Evolutionary conservation across 2,888 invertebrate species (phyloP).

Genomic region (Oscheius sp.): DNA sequence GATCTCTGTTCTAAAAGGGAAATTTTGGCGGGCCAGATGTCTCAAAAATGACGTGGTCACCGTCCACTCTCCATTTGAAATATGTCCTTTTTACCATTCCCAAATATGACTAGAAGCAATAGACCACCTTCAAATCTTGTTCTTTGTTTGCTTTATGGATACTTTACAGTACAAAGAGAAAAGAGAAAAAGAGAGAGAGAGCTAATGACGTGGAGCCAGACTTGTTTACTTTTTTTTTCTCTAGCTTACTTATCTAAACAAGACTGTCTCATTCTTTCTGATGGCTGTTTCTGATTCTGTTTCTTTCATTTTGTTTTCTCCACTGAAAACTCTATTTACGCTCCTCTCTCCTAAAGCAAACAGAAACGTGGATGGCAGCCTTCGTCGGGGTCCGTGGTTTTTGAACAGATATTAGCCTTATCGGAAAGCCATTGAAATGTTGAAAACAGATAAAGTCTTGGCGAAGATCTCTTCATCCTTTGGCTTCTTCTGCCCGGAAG

Average conservation of each 20-base stretch:
- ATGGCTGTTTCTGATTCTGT: too few species aligned
- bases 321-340: background rate
- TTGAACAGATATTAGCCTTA: conserved; percentile 2
- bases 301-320: background rate
- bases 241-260: too few species aligned
- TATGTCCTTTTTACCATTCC: background rate
- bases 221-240: too few species aligned
- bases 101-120: background rate
- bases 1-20: too few species aligned
- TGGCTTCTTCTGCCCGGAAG: background rate
- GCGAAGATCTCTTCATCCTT: background rate
- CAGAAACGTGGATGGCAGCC: conserved; percentile 2
- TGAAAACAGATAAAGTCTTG: background rate
- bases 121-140: background rate
- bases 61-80: background rate
- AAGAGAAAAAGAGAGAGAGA: too few species aligned
- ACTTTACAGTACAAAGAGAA: background rate
- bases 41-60: background rate
- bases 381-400: background rate
- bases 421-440: background rate
- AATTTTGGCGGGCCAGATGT: too few species aligned
- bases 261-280: too few species aligned
- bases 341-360: background rate
- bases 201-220: too few species aligned
- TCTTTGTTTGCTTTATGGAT: background rate